phyloP scores from a whole-genome alignment of 2,113 vertebrate species.

The Salminus brasiliensis region DNA sequence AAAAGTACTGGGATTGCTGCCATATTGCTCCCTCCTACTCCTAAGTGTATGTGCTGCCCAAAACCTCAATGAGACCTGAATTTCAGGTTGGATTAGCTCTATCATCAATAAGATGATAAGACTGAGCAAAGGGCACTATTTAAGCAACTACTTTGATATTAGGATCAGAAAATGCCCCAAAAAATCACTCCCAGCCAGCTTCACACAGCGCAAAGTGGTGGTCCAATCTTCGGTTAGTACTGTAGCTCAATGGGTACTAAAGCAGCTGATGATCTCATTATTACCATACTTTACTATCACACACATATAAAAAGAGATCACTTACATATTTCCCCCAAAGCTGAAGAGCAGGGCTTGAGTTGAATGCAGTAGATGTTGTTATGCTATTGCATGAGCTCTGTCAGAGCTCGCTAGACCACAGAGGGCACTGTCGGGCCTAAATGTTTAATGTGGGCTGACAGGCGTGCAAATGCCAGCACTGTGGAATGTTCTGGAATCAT shows the following conservation, averaged over 20 bases:
- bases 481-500: conserved; percentile 72
- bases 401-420: neutral
- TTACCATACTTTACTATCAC: neutral
- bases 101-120: no score
- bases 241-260: neutral
- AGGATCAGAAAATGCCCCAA: neutral
- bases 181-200: neutral
- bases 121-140: no score
- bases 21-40: no score
- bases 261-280: conserved; percentile 1
- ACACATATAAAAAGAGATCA: neutral
- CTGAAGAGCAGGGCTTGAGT: neutral
- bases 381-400: conserved; percentile 6
- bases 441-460: conserved; percentile 73
- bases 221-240: no score
- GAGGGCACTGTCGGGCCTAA: conserved; percentile 42
- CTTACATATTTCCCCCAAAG: neutral
- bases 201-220: neutral
- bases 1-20: no score
- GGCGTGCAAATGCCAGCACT: conserved; percentile 73
- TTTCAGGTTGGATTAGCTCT: no score
- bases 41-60: no score
- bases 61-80: no score
- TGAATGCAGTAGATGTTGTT: conserved; percentile 22
- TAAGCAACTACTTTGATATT: no score